Evolutionary conservation across 2,888 invertebrate species (phyloP), one percentile per base, ranked within the genome.

Genomic region (Melolontha melolontha): DNA sequence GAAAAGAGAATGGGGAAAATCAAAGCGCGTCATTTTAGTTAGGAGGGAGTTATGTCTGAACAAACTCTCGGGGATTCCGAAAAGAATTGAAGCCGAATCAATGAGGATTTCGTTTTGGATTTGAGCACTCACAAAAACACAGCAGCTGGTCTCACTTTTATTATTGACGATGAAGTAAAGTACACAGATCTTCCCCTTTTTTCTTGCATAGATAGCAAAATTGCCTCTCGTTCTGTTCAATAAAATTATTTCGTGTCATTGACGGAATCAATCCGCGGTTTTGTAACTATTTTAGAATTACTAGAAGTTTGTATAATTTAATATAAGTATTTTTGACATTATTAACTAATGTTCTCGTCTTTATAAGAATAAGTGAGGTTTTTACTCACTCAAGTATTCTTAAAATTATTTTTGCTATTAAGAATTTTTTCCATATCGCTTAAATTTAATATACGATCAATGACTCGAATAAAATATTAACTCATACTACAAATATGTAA

Each of bases 91-190:
- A 59, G 57, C 59, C 59, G 34, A 59, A 59, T 57, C 57, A 57
- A 51, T 64, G 64, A 49, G 66, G 66, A 57, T 66, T 66, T 66
- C 57, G 57, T 14, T 14, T 54, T 14, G 64, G 22, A 52, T 64
- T 52, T 50, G 29, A 52, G 39, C 59, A 50, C 51, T 41, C 66
- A 66, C 66, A 66, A 66, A 66, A 66, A 66, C 59, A 51, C 51
- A 64, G 64, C 64, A 40, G 59, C 59, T 50, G 63, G 49, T 39
- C 65, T 52, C 64, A 12, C 68, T 54, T 68, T 68, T 68, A 68
- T 68, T 68, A 68, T 68, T 68, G 68, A 34, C 54, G 64, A 47
- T 27, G 50, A 27, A 29, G 65, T 54, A 40, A 12, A 14, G 27
- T 22, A 22, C 50, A 16, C n/a, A 17, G 54, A n/a, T 12, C 16